Base-by-base conservation (phyloP, 1,140 invertebrate species). In the Belonocnema kinseyi region DNA sequence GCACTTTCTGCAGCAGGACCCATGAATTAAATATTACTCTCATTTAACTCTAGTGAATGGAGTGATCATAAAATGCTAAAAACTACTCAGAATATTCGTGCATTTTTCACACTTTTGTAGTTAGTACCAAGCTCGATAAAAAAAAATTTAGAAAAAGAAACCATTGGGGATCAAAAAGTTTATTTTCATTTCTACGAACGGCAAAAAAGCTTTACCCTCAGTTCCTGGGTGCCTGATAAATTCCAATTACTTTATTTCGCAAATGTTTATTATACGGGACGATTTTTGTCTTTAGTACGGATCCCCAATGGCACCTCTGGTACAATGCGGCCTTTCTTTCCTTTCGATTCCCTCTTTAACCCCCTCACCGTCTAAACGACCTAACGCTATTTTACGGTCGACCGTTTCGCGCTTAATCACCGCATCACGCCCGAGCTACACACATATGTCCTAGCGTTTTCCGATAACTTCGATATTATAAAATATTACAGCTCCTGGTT, bases 401-500 rank as follows among this genome's bases (percentile, higher is more conserved):
- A 66, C 61, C 61, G 33, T 66, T 66, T 66, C 61, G 61, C 61
- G 61, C 61, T 66, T 66, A 40, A 40, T 66, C 61, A 66, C 61
- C 61, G 33, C 61, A 33, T 66, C 21, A 66, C 61, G 61, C 61
- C 61, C 33, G 33, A 66, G 61, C 33, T 66, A 10, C 40, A 46
- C 40, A 66, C n/a, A 66, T 66, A 66, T 33, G 61, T 66, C 61
- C 14, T 66, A 40, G 61, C 61, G 26, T 66, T 66, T 66, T 66
- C 61, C 61, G 61, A 52, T 51, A 76, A 80, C 50, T 78, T 79
- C 72, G 74, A 84, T 84, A 83, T 78, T 61, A 61, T 82, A 75
- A 84, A 84, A 84, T 84, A 84, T 81, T 72, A 77, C 54, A 73
- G 56, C 53, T 71, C 75, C 54, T 73, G 50, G 77, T 50, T 54